phyloP scores from a whole-genome alignment of 2,797 vertebrate genomes.

The Chaunax sp. region DNA sequence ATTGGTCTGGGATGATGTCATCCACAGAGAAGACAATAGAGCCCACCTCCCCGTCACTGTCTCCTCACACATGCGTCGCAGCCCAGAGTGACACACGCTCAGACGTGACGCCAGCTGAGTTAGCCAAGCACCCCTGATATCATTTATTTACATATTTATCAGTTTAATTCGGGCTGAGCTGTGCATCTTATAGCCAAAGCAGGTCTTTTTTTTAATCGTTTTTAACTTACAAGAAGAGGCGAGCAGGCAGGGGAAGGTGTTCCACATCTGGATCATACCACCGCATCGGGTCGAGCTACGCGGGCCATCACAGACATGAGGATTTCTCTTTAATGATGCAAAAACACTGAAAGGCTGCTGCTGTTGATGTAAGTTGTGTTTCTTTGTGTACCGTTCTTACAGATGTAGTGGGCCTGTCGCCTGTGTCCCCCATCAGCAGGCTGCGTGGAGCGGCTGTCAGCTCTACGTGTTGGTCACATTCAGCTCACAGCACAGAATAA shows the following conservation, averaged over 20 bases:
- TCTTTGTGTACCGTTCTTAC: constrained; percentile 4
- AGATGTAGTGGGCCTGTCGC: constrained; percentile 40
- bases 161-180: constrained; percentile 26
- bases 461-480: constrained; percentile 26
- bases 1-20: constrained; percentile 87
- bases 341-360: constrained; percentile 50
- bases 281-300: constrained; percentile 42
- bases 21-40: constrained; percentile 79
- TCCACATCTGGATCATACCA: constrained; percentile 75
- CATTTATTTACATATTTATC: constrained; percentile 36
- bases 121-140: constrained; percentile 57
- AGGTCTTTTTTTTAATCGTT: neutral
- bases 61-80: constrained; percentile 63
- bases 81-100: constrained; percentile 75
- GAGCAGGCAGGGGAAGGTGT: constrained; percentile 51
- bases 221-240: constrained; percentile 17
- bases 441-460: constrained; percentile 30
- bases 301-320: constrained; percentile 55
- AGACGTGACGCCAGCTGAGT: constrained; percentile 76
- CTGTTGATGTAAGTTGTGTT: constrained; percentile 74
- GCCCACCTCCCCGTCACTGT: constrained; percentile 67
- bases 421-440: constrained; percentile 12
- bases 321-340: constrained; percentile 60
- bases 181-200: neutral
- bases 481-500: constrained; percentile 12